Conservation (phyloP, 2,797 vertebrate species). For the Oophaga sylvatica region DNA sequence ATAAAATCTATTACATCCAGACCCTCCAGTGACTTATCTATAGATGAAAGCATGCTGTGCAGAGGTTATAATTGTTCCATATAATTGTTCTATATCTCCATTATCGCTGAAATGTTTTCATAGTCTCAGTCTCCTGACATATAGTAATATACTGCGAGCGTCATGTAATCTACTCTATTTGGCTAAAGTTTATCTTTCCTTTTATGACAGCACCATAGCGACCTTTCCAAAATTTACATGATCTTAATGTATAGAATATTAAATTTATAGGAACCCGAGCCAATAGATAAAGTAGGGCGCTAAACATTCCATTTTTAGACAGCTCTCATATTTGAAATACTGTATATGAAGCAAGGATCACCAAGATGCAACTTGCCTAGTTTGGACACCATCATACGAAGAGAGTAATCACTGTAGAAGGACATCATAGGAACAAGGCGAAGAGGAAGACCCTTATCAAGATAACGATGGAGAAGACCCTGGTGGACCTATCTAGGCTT, state of each 20-base stretch:
- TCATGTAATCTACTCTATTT: background rate
- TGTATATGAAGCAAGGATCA: no score
- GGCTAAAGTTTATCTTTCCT: background rate
- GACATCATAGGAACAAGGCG: no score
- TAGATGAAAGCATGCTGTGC: background rate
- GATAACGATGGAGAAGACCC: no score
- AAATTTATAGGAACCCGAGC: background rate
- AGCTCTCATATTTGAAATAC: no score
- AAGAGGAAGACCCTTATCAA: no score
- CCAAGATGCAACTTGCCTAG: no score
- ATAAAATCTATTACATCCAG: background rate
- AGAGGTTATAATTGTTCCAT: constrained; percentile 3
- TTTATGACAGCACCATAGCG: background rate
- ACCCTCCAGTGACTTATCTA: background rate
- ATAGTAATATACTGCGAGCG: background rate
- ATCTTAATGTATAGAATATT: background rate
- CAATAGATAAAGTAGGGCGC: background rate
- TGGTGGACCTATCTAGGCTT: no score
- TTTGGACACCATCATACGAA: no score
- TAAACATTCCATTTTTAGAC: no score
- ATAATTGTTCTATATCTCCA: constrained; percentile 8
- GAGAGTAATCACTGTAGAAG: no score
- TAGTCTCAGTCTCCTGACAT: constrained; percentile 8
- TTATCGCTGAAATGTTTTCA: constrained; percentile 18
- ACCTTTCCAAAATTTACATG: background rate